phyloP scores from a whole-genome alignment of 2,113 vertebrate species.

The Lasiurus borealis region DNA sequence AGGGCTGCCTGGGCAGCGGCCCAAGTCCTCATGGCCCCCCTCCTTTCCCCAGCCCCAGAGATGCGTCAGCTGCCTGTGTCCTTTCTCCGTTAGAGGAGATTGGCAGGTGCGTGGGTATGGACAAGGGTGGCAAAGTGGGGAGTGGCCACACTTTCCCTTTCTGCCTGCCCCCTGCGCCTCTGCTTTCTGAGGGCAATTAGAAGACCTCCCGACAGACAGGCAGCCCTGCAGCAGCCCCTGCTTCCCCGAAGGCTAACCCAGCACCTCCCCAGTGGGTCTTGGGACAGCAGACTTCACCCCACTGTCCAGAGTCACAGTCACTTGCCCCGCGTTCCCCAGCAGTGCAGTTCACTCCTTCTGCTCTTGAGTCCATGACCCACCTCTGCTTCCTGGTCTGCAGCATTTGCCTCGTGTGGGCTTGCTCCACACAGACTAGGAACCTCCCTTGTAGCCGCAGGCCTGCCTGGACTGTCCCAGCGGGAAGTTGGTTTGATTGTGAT shows the following conservation, averaged over 20 bases:
- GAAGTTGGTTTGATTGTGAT: not conserved
- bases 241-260: not conserved
- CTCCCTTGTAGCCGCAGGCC: not conserved
- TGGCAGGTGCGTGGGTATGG: not conserved
- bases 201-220: not conserved
- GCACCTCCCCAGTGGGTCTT: not conserved
- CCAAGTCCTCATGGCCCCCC: not conserved
- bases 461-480: rapidly evolving
- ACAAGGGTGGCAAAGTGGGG: not conserved
- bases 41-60: not conserved
- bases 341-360: not conserved
- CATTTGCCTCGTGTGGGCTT: not conserved
- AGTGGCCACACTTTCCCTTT: not conserved
- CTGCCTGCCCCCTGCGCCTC: not conserved
- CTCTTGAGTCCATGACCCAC: not conserved
- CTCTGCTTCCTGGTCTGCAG: not conserved
- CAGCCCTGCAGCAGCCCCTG: rapidly evolving
- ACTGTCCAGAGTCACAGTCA: not conserved
- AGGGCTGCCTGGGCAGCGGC: not conserved
- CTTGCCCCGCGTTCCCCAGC: not conserved
- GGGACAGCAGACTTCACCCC: not conserved
- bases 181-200: not conserved
- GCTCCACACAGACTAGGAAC: not conserved
- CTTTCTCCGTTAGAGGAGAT: not conserved
- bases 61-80: not conserved